Base-by-base conservation (phyloP, 2,113 vertebrate species). In the Tautogolabrus adspersus region DNA sequence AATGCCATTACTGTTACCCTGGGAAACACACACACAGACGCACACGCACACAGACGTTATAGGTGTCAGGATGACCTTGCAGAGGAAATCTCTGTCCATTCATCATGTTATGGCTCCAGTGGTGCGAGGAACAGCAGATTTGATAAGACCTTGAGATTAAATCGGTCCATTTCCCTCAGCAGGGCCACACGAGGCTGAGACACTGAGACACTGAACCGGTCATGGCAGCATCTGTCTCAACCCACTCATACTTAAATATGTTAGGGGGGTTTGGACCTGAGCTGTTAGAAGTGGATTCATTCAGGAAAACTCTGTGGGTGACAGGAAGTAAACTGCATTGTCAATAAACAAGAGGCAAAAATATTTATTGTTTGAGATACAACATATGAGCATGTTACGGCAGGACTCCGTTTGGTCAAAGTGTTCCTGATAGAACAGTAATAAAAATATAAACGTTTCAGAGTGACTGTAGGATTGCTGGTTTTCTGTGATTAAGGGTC, bases 11-110 rank as follows among this genome's bases (percentile, higher is more conserved):
- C 19, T n/a, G 74, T 44, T 58, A 80, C 70, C 52, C 72, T 42
- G 77, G 68, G 67, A 72, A 21, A 26, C 57, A 42, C 71, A 58
- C 44, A 42, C 26, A 13, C 19, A 21, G 26, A 30, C 62, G 21
- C 57, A 47, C 30, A 34, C 30, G 3, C 63, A 34, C 16, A 3
- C 1, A 4, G 46, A 63, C 62, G 47, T 64, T 72, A 16, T 38
- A 69, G 66, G 69, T 8, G 75, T 83, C 65, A 15, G 52, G 61
- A 66, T 55, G 84, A 89, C 88, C 85, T 91, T 89, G 85, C 72
- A 62, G 75, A 87, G 82, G 74, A 88, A 92, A 87, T 83, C 77
- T 72, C 70, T 26, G 54, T 19, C 42, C 71, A 52, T 88, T 69
- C 55, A 85, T 90, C 90, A 89, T 55, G 74, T 44, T 72, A 6